These are phyloP conservation scores for Nothobranchius furzeri DNA, from an alignment of 2,113 vertebrate genomes.

Conservation along the genomic window DNA sequence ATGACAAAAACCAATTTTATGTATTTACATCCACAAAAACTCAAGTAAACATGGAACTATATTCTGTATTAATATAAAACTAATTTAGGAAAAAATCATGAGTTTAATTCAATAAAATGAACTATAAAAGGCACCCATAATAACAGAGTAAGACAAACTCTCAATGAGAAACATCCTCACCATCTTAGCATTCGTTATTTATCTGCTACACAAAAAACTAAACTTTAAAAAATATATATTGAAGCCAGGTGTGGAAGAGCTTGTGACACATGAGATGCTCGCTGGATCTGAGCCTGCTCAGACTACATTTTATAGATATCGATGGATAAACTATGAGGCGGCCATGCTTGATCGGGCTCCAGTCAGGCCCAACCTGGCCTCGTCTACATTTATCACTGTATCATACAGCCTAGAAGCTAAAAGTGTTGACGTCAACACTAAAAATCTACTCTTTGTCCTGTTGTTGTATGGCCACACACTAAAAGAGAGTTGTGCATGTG, in stretches of 20 bases:
- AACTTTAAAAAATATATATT: slow-evolving; percentile 68
- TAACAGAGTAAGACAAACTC: slow-evolving; percentile 7
- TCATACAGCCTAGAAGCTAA: slow-evolving; percentile 37
- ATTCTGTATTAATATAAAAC: slow-evolving; percentile 17
- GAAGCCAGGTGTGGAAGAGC: slow-evolving; percentile 45
- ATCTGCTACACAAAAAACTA: slow-evolving; percentile 47
- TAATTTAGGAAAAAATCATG: slow-evolving; percentile 30
- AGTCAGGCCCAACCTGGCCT: slow-evolving; percentile 48
- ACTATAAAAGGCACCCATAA: slow-evolving; percentile 57
- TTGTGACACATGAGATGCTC: slow-evolving; percentile 28
- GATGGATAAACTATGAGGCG: slow-evolving; percentile 28
- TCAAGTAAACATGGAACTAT: slow-evolving; percentile 22
- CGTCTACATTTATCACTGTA: slow-evolving; percentile 43
- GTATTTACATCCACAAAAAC: slow-evolving; percentile 3
- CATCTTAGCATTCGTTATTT: slow-evolving; percentile 40
- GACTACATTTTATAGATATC: slow-evolving; percentile 56
- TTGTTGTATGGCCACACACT: slow-evolving; percentile 44
- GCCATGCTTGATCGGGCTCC: slow-evolving; percentile 25
- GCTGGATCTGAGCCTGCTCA: slow-evolving; percentile 59
- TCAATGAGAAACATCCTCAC: slow-evolving; percentile 48
- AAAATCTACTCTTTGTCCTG: slow-evolving; percentile 42
- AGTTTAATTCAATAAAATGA: slow-evolving; percentile 19
- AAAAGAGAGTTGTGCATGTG: slow-evolving; percentile 43
- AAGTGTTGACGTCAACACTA: slow-evolving; percentile 30
- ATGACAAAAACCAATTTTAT: slow-evolving; percentile 26